Conservation (phyloP, 2,113 vertebrate species). For the Dipodomys ordii region DNA sequence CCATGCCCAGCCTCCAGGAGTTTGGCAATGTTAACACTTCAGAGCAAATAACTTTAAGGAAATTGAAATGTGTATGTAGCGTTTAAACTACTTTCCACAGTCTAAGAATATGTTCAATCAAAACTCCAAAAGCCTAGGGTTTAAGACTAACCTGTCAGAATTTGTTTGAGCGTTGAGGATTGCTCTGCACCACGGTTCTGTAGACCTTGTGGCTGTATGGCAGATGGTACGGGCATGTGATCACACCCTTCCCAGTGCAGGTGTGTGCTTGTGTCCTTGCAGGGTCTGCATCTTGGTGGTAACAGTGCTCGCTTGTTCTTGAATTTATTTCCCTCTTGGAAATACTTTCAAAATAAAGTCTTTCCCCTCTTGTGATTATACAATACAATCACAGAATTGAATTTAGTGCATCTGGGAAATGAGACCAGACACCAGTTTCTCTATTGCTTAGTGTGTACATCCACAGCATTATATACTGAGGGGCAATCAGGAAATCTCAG, state of each 20-base stretch:
- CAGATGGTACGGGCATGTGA: too few relatives aligned
- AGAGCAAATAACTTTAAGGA: neutral
- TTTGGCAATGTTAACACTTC: neutral
- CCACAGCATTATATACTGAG: neutral
- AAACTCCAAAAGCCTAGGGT: neutral
- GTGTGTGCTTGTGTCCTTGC: too few relatives aligned
- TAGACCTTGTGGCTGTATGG: neutral
- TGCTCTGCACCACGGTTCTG: neutral
- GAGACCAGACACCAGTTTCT: too few relatives aligned
- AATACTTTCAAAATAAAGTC: neutral
- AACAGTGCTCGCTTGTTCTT: neutral
- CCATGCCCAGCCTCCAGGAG: neutral
- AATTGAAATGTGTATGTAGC: neutral
- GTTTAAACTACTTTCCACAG: neutral
- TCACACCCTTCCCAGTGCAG: too few relatives aligned
- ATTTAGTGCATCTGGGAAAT: neutral
- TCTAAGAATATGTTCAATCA: conserved; percentile 1
- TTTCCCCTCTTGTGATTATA: neutral
- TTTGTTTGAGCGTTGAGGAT: neutral
- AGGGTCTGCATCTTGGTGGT: neutral
- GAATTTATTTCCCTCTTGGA: neutral
- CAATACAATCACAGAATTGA: neutral
- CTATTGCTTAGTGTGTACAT: neutral
- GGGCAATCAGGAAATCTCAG: too few relatives aligned
- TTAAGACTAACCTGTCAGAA: neutral